Conservation (phyloP, 2,797 vertebrate species). For the Manis pentadactyla region DNA sequence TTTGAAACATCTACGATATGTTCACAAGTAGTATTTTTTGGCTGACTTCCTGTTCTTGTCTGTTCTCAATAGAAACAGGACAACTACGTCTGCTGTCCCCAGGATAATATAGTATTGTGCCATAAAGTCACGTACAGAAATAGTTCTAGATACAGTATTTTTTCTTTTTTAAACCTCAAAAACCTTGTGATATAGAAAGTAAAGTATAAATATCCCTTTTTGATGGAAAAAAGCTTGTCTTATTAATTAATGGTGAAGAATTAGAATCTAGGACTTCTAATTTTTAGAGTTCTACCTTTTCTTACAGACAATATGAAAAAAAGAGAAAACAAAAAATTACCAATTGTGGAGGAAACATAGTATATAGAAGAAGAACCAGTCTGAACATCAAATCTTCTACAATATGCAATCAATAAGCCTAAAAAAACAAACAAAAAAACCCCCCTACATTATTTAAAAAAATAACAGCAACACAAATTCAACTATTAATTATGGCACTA, state of each 20-base stretch:
- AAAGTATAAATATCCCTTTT: not conserved
- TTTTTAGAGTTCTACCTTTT: constrained; percentile 4
- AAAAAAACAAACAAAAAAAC: constrained; percentile 20
- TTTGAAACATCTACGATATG: not conserved
- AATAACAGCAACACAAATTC: not conserved
- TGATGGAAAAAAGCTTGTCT: constrained; percentile 2
- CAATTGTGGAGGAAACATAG: constrained; percentile 92
- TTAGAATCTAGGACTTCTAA: constrained; percentile 12
- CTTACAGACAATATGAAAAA: constrained; percentile 28
- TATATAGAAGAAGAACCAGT: constrained; percentile 92
- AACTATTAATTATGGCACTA: not conserved
- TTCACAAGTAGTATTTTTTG: not conserved
- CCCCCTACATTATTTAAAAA: constrained; percentile 44
- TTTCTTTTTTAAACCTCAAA: constrained; percentile 47
- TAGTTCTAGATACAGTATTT: not conserved
- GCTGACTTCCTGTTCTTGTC: not conserved
- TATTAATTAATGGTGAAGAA: not conserved
- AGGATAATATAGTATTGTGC: not conserved
- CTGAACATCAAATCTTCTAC: constrained; percentile 96
- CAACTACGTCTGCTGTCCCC: not conserved
- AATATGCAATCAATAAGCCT: constrained; percentile 97
- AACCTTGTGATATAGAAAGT: constrained; percentile 9
- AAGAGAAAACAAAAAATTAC: constrained; percentile 85
- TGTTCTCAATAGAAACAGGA: constrained; percentile 19
- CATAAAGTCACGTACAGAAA: constrained; percentile 26